Base-by-base conservation (phyloP, 1,140 invertebrate species). In the Zaprionus taronus region DNA sequence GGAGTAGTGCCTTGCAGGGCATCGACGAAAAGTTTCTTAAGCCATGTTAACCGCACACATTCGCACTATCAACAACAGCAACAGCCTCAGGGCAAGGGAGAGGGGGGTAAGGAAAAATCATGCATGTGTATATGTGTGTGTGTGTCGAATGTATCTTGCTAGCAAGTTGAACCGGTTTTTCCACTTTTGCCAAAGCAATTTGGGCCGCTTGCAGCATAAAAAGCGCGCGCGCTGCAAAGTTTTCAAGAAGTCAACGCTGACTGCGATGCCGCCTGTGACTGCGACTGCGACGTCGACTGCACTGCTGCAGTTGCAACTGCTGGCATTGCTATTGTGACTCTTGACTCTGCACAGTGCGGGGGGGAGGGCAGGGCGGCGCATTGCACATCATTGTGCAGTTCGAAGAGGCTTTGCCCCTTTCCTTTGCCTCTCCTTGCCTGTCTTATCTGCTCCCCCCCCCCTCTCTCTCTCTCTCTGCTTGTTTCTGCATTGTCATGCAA, bases 121-220 rank as follows among this genome's bases (percentile, higher is more conserved):
- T n/a, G 15, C 9, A 17, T 12, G 24, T 49, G 41, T 70, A 65
- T 67, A 64, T 65, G 38, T 72, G 55, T 72, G 76, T 69, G 72
- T 81, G 71, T 81, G 31, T 11, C 9, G 9, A 34, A 11, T 34
- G 79, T 81, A 72, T 76, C 69, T 79, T 80, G 71, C 66, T 77
- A 80, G 73, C 80, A 87, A 75, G 72, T 85, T 77, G 38, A 61
- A 90, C 85, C 83, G 85, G 85, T 90, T 90, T 90, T 90, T 82
- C 85, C 85, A 90, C 85, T 90, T 84, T 90, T 79, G 85, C 85
- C 85, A 90, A 90, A 85, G 85, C 85, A 90, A 89, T 90, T 90
- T 90, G 71, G 78, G 67, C 70, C 85, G 79, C 49, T 66, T 53
- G 72, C 75, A 70, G 80, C 77, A 85, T 22, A 47, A 69, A 61